A percentile compares a stretch with the other conserved stretches of the same genome.
These are phyloP conservation scores for Sitta carolinensis DNA, from an alignment of 2,797 vertebrate genomes.

Conservation along the genomic window DNA sequence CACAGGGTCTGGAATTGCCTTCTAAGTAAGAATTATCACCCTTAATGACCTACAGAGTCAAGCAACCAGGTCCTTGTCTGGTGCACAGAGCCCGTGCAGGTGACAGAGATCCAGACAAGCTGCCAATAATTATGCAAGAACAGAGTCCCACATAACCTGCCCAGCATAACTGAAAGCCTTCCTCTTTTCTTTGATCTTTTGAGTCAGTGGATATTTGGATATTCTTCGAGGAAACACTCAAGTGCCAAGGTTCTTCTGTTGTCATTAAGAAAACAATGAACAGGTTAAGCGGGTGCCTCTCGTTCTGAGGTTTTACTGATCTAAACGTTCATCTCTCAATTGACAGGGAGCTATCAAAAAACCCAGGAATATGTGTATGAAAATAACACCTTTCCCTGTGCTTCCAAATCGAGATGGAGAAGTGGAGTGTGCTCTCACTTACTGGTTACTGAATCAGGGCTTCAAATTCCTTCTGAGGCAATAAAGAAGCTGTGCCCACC, in stretches of 20 bases:
- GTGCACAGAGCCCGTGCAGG: background rate
- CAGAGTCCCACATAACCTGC: background rate
- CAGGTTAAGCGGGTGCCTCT: background rate
- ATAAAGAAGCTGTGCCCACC: background rate
- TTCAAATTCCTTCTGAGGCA: background rate
- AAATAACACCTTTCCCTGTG: background rate
- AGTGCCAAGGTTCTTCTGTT: background rate
- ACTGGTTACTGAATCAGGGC: background rate
- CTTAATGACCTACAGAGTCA: background rate
- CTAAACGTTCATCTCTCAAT: background rate
- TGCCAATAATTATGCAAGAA: background rate
- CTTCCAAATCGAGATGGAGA: background rate
- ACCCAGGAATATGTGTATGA: background rate
- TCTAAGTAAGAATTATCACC: background rate
- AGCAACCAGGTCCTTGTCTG: background rate
- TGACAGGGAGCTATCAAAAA: background rate
- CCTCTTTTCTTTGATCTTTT: conserved; percentile 11
- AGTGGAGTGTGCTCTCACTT: background rate
- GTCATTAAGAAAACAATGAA: conserved; percentile 14
- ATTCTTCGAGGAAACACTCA: conserved; percentile 28
- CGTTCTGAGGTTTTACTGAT: background rate
- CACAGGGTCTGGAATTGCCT: background rate
- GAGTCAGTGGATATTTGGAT: conserved; percentile 12
- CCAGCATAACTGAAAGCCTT: background rate
- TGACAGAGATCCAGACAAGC: background rate